Base-by-base conservation (phyloP, 2,888 invertebrate genomes). In the Didymodactylos carnosus region DNA sequence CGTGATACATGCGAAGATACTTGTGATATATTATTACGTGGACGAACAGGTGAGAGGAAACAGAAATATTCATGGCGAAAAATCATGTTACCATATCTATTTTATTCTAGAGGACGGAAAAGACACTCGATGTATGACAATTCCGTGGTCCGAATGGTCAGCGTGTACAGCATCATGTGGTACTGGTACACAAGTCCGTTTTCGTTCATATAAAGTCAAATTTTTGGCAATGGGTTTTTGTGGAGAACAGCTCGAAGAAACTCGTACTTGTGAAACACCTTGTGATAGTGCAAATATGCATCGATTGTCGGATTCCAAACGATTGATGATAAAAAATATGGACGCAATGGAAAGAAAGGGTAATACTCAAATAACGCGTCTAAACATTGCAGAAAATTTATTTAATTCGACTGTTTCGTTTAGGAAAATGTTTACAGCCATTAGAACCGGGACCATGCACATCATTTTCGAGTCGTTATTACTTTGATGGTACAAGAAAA, bases 61-160 rank as follows among this genome's bases (percentile, higher is more conserved):
- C 4, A 25, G 16, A 2, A 3, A 14, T 51, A 77, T 77, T 6
- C 77, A 80, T 80, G 78, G 14, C 14, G 14, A 23, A 69, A 14
- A 27, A 14, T 16, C 16, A 16, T 69, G 16, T 13, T n/a, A 39
- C 8, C 8, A 16, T 39, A 69, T 2, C 23, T 69, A 5, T 69
- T 25, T 69, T 8, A n/a, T n/a, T 70, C 19, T 70, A 70, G 41
- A 70, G 41, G 46, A 43, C 29, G 41, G 46, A 13, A 72, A 80
- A 90, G 91, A 10, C 77, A 92, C 90, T 23, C 71, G 46, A 19
- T 71, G 71, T 46, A 46, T 46, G 35, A 85, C 91, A 79, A 88
- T 90, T 4, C 86, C 87, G 69, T 94, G 93, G 92, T 87, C 90
- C 35, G 87, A 87, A 70, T 93, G 92, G 92, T 87, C 89, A 35